phyloP scores from a whole-genome alignment of 2,113 vertebrate species.

The Ptilonorhynchus violaceus region DNA sequence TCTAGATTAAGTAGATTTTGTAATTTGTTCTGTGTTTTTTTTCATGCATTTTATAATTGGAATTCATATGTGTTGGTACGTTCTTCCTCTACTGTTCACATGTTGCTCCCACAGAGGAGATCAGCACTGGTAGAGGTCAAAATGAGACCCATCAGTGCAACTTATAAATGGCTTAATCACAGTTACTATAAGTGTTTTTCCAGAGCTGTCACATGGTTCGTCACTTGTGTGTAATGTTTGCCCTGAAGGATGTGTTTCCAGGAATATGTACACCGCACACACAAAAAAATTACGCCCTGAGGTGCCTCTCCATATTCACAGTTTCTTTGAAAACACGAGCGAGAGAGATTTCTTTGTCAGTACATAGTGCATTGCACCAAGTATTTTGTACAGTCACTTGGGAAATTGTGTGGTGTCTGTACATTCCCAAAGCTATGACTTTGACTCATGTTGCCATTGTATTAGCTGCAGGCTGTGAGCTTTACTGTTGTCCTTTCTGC shows the following conservation, averaged over 20 bases:
- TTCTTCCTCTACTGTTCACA: background rate
- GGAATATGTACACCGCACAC: background rate
- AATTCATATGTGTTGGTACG: background rate
- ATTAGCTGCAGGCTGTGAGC: background rate
- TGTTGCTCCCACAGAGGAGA: background rate
- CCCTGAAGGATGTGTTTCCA: background rate
- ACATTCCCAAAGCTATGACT: background rate
- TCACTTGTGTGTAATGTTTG: background rate
- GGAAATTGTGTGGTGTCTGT: background rate
- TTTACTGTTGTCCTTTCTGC: background rate
- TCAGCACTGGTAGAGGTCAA: background rate
- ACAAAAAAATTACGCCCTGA: accelerated
- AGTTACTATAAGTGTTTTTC: background rate
- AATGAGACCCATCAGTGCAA: background rate
- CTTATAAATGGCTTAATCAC: background rate
- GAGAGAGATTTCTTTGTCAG: background rate
- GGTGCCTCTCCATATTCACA: background rate
- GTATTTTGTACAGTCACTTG: background rate
- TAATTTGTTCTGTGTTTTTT: background rate
- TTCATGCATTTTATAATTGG: background rate
- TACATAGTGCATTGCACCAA: background rate
- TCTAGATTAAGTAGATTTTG: background rate
- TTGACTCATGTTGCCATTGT: background rate
- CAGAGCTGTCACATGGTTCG: background rate
- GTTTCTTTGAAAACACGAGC: background rate